These are phyloP conservation scores for Rotaria macrura DNA, from an alignment of 2,888 invertebrate genomes.

Conservation along the genomic window DNA sequence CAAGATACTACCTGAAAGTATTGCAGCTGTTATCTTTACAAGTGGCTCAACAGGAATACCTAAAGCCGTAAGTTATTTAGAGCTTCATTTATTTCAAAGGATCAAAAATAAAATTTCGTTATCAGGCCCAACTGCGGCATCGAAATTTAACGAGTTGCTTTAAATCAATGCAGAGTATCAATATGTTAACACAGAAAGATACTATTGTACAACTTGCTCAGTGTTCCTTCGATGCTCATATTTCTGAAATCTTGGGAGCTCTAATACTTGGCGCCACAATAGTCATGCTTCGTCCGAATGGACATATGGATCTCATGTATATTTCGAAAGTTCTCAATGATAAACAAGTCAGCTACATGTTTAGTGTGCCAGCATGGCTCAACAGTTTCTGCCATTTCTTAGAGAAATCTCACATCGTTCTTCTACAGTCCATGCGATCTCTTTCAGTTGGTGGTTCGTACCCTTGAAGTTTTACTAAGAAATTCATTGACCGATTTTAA, in stretches of 20 bases:
- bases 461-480: too few relatives aligned
- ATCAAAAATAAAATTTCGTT: too few relatives aligned
- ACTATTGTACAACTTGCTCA: background rate
- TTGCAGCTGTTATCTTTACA: background rate
- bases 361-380: slow-evolving; percentile 7
- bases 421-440: too few relatives aligned
- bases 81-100: too few relatives aligned
- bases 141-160: background rate
- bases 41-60: slow-evolving; percentile 5
- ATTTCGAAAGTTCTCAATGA: background rate
- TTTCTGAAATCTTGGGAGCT: background rate
- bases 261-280: background rate
- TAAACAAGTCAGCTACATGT: background rate
- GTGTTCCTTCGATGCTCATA: background rate
- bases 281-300: background rate
- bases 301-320: background rate
- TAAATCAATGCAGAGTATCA: background rate
- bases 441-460: too few relatives aligned
- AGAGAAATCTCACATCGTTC: too few relatives aligned
- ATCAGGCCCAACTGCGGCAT: background rate
- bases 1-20: background rate
- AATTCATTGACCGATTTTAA: too few relatives aligned
- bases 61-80: background rate
- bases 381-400: too few relatives aligned
- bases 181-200: background rate